Evolutionary conservation across 2,888 invertebrate species (phyloP).

Genomic region (Nemoura dubitans): DNA sequence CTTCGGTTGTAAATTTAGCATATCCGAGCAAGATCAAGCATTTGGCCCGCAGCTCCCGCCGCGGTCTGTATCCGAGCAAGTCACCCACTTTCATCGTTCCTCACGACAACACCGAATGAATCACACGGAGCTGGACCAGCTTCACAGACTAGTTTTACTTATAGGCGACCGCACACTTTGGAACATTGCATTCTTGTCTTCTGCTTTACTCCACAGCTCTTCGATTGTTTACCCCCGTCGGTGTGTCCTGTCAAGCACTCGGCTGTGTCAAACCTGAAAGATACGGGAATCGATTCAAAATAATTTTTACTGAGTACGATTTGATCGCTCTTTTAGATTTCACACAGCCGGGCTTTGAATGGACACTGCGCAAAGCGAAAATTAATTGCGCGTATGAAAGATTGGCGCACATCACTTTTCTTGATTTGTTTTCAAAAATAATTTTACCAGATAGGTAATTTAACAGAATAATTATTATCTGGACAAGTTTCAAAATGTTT

Average conservation of each 20-base stretch:
- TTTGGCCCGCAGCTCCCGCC: background rate
- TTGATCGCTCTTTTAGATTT: background rate
- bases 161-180: background rate
- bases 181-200: background rate
- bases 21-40: background rate
- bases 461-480: background rate
- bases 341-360: background rate
- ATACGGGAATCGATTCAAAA: background rate
- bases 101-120: background rate
- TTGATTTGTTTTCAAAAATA: background rate
- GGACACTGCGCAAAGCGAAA: background rate
- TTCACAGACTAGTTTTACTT: background rate
- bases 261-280: conserved; percentile 3
- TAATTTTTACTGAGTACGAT: background rate
- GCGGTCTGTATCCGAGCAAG: background rate
- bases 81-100: background rate
- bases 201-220: background rate
- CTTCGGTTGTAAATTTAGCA: background rate
- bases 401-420: background rate
- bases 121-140: background rate
- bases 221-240: background rate
- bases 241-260: background rate
- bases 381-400: background rate
- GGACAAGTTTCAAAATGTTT: background rate
- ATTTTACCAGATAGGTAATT: background rate